These are phyloP conservation scores for Dynastes hyllus DNA, from an alignment of 2,888 invertebrate genomes.

Conservation along the genomic window DNA sequence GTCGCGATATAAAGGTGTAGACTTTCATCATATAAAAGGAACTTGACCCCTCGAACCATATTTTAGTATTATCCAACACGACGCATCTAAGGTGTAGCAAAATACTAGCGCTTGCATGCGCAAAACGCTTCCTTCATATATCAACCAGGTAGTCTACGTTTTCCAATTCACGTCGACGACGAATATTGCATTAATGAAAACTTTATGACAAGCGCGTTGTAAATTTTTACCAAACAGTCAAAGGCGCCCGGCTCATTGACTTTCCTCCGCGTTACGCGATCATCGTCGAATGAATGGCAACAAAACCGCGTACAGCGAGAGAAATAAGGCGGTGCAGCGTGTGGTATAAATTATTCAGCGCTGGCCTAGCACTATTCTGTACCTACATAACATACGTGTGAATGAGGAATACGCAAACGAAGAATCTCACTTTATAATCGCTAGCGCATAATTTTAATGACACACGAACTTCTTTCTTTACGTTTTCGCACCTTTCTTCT, in stretches of 20 bases:
- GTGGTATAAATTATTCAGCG: constrained; percentile 21
- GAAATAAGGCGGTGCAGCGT: background rate
- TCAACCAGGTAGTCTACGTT: background rate
- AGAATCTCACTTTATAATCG: constrained; percentile 17
- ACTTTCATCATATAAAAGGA: too few species aligned
- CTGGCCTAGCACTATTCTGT: background rate
- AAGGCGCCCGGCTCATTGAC: background rate
- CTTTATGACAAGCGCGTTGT: background rate
- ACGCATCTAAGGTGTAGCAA: too few species aligned
- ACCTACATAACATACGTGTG: background rate
- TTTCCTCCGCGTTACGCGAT: constrained; percentile 1
- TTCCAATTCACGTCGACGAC: background rate
- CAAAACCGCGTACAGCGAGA: background rate
- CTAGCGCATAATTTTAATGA: constrained; percentile 9
- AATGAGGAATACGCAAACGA: constrained; percentile 4
- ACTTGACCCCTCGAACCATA: too few species aligned
- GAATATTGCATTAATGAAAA: background rate
- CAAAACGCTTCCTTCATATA: background rate
- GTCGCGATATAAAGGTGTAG: too few species aligned
- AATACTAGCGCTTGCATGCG: background rate
- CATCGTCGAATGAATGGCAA: background rate
- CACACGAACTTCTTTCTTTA: background rate
- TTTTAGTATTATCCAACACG: too few species aligned
- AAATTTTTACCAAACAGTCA: constrained; percentile 2
- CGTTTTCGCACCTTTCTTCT: background rate